Conservation (phyloP, 2,888 invertebrate species). For the Ceriagrion tenellum region DNA sequence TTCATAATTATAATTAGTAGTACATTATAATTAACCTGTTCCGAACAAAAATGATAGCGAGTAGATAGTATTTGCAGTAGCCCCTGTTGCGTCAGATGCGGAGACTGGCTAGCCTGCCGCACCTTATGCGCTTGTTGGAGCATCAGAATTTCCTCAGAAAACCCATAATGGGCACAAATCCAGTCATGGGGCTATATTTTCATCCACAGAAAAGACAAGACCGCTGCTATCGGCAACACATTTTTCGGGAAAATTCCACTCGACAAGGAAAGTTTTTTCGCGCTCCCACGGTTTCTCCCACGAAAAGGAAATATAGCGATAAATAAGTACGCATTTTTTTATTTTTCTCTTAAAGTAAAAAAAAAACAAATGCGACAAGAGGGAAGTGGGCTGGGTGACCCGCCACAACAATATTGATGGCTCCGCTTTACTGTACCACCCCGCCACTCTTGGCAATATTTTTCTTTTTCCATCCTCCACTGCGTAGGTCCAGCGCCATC, state of each 20-base stretch:
- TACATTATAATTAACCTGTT: too few species aligned
- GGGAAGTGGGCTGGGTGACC: neutral
- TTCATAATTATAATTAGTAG: too few species aligned
- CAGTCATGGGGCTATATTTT: neutral
- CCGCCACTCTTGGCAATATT: neutral
- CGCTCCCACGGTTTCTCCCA: neutral
- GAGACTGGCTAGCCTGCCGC: too few species aligned
- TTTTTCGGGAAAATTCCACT: too few species aligned
- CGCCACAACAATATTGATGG: constrained; percentile 9
- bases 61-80: too few species aligned
- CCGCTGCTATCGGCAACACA: neutral
- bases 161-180: neutral
- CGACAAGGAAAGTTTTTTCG: too few species aligned
- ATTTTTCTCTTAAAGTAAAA: neutral
- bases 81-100: too few species aligned
- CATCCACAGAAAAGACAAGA: neutral
- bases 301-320: neutral
- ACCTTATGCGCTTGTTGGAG: neutral
- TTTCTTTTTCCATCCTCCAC: neutral
- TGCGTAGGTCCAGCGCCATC: neutral
- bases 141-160: neutral
- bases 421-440: neutral
- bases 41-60: too few species aligned
- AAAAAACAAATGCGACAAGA: neutral
- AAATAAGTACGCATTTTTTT: neutral